Evolutionary conservation across 2,888 invertebrate genomes (phyloP), one percentile per base, ranked within the genome.

Genomic region (Hypomecis punctinalis): DNA sequence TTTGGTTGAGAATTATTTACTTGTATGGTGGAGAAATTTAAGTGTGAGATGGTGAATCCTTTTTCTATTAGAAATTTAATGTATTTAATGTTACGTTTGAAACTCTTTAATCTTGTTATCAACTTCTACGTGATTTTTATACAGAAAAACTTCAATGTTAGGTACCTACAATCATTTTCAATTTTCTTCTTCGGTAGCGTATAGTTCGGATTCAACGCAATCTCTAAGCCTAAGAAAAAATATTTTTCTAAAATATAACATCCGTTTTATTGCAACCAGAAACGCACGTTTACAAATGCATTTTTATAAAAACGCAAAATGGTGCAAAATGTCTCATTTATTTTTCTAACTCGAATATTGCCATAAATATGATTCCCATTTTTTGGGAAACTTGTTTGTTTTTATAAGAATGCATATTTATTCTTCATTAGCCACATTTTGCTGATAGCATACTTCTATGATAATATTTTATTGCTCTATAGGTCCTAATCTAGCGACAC

Each of bases 391-490:
- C 33, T 66, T 48, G 58, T 67, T 74, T 75, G 68, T 52, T 80
- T 83, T 84, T 82, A 82, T 84, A 81, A 83, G 78, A 82, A 84
- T 84, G 84, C 86, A 83, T 82, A 65, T 69, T 71, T 77, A 76
- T 76, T 69, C 76, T 56, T 77, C 70, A 65, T 76, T 82, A 80
- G 76, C 80, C 76, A 88, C 83, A 84, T 88, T 83, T 86, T 82
- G 81, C 86, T 82, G 64, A 83, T 86, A 89, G 81, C 77, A 80
- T 84, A 81, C 74, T 79, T 83, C 79, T 84, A 80, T 81, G 35
- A 81, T 79, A 85, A 84, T 86, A 89, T 84, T 85, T 88, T 84
- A 84, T 81, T 75, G 80, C 82, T 90, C 84, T 87, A 74, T 90
- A 89, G 84, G 82, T 81, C 83, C 80, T 84, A 83, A 81, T 84